phyloP scores from a whole-genome alignment of 2,797 vertebrate genomes.

The Alfaro cultratus region DNA sequence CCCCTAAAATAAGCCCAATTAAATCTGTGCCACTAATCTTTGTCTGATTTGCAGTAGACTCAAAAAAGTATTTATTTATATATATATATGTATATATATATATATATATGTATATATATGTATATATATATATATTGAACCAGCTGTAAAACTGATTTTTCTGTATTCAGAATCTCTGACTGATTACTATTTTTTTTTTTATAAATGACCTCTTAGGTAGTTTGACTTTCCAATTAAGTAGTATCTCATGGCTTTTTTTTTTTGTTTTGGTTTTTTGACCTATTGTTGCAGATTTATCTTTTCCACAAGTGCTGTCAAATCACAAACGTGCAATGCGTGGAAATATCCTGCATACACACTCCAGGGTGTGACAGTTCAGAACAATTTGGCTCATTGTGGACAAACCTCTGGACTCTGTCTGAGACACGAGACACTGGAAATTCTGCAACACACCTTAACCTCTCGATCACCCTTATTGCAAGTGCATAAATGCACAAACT shows the following conservation, averaged over 20 bases:
- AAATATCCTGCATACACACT: conserved; percentile 10
- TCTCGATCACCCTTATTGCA: conserved; percentile 42
- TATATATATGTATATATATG: too few relatives aligned
- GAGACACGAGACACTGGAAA: conserved; percentile 42
- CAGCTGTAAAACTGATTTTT: not conserved
- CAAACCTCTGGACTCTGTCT: conserved; percentile 70
- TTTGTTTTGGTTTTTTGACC: conserved; percentile 6
- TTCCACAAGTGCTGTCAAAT: conserved; percentile 19
- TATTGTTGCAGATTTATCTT: conserved; percentile 27
- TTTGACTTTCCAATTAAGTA: conserved; percentile 26
- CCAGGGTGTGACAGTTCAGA: conserved; percentile 46
- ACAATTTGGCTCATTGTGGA: conserved; percentile 74
- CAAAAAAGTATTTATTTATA: not conserved
- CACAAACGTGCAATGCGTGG: conserved; percentile 37
- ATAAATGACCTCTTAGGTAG: conserved; percentile 13
- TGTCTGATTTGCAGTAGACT: not conserved
- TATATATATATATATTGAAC: not conserved
- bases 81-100: too few relatives aligned
- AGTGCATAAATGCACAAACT: conserved; percentile 23
- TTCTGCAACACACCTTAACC: conserved; percentile 37
- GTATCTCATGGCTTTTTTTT: conserved; percentile 8
- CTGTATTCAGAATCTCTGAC: not conserved
- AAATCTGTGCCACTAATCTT: not conserved
- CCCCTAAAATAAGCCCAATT: not conserved
- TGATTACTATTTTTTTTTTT: not conserved